Conservation (phyloP, 2,888 invertebrate species). For the Macrostomum cliftonense region DNA sequence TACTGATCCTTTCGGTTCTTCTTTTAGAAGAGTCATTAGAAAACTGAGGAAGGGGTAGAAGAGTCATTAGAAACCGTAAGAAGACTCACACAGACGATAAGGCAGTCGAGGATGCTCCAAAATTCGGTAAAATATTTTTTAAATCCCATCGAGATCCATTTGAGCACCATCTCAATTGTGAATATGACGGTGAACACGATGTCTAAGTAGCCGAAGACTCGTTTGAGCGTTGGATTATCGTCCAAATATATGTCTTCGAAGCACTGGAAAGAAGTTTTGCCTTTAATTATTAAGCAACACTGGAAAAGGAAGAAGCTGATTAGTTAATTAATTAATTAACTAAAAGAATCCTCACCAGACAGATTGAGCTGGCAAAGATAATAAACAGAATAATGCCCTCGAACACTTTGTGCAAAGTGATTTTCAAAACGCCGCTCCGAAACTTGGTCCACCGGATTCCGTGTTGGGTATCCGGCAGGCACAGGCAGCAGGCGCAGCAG, state of each 20-base stretch:
- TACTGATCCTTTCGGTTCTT: too few species aligned
- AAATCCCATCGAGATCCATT: constrained; percentile 81
- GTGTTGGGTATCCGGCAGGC: constrained; percentile 10
- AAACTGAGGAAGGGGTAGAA: too few species aligned
- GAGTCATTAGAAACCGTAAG: constrained; percentile 86
- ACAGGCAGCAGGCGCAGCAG: constrained; percentile 2
- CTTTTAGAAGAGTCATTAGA: too few species aligned
- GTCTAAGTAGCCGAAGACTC: constrained; percentile 62
- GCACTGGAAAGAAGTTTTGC: constrained; percentile 42
- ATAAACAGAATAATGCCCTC: constrained; percentile 79
- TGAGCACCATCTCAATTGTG: constrained; percentile 77
- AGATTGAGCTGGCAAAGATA: constrained; percentile 79
- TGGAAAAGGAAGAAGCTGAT: too few species aligned
- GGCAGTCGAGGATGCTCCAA: constrained; percentile 86
- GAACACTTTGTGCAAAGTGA: constrained; percentile 62
- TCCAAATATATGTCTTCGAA: constrained; percentile 88
- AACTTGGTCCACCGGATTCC: constrained; percentile 20
- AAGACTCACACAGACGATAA: constrained; percentile 43
- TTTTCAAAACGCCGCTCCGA: constrained; percentile 20
- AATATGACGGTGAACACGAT: constrained; percentile 73
- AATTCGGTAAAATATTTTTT: constrained; percentile 84
- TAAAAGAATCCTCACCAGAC: constrained; percentile 47
- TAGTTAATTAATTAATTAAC: too few species aligned
- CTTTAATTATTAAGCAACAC: too few species aligned
- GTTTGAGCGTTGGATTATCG: constrained; percentile 60